Evolutionary conservation across 2,797 vertebrate genomes (phyloP).

Genomic region (Scyliorhinus canicula): DNA sequence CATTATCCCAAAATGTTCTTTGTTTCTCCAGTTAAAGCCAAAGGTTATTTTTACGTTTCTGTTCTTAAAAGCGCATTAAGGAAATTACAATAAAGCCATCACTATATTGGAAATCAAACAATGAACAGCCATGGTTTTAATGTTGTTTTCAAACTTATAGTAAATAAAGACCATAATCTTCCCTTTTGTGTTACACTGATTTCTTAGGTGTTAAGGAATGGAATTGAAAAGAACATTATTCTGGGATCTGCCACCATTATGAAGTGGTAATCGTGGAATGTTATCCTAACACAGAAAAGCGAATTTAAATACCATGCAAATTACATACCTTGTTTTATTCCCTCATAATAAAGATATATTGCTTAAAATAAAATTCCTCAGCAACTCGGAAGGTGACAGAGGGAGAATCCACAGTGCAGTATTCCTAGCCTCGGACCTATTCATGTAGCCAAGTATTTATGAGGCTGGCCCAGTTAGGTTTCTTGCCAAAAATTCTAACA

Average conservation of each 20-base stretch:
- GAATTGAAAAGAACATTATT: neutral
- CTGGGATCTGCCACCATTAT: neutral
- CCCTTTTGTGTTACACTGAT: neutral
- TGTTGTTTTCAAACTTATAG: neutral
- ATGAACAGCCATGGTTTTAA: neutral
- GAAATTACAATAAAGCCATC: constrained; percentile 46
- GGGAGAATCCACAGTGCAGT: neutral
- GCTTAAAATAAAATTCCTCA: neutral
- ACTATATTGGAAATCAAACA: neutral
- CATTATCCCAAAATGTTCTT: constrained; percentile 93
- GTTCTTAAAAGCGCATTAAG: constrained; percentile 60
- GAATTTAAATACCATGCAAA: neutral
- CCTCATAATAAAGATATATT: neutral
- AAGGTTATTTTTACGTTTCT: constrained; percentile 76
- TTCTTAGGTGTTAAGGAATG: neutral
- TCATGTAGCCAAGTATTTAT: too few species aligned
- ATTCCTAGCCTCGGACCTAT: too few species aligned
- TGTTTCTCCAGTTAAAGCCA: constrained; percentile 90
- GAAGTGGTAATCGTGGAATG: neutral
- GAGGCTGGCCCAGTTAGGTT: too few species aligned
- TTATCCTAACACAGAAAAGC: neutral
- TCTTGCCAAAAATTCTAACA: too few species aligned
- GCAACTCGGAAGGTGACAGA: neutral
- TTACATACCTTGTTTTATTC: neutral
- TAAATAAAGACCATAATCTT: neutral